These are phyloP conservation scores for Anarsia innoxiella DNA, from an alignment of 2,888 invertebrate genomes.

Conservation along the genomic window DNA sequence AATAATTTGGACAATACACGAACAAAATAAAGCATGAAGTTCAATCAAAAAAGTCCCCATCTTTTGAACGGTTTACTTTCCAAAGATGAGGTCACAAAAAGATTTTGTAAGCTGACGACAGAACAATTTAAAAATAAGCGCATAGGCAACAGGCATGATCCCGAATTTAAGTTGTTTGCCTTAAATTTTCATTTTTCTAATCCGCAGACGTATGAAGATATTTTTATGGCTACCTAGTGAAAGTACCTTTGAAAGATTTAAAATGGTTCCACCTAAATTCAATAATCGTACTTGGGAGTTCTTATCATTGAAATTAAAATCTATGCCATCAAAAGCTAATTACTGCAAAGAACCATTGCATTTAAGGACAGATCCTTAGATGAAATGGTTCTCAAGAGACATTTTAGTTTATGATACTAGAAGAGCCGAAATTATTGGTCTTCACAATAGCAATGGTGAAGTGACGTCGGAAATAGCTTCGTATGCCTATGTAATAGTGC, in stretches of 20 bases:
- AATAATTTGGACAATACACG: too few species aligned
- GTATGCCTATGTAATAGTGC: constrained; percentile 19
- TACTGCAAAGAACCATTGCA: constrained; percentile 13
- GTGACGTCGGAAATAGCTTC: constrained; percentile 16
- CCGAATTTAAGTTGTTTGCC: constrained; percentile 17
- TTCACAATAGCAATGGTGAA: constrained; percentile 17
- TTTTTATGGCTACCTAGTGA: not conserved
- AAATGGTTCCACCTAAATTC: not conserved
- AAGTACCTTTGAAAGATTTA: constrained; percentile 1
- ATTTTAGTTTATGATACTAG: constrained; percentile 15
- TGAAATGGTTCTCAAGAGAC: constrained; percentile 13
- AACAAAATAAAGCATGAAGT: not conserved
- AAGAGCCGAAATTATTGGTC: constrained; percentile 18
- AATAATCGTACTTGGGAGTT: not conserved
- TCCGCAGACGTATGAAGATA: constrained; percentile 12
- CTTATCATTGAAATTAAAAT: constrained; percentile 4
- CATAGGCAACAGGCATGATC: constrained; percentile 15
- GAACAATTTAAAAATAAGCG: not conserved
- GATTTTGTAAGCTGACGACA: not conserved
- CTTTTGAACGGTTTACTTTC: not conserved
- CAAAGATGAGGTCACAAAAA: not conserved
- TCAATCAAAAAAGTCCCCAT: not conserved
- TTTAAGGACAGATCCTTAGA: too few species aligned
- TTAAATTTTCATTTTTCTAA: constrained; percentile 16
- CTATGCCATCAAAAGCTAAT: constrained; percentile 8